Base-by-base conservation (phyloP, 2,113 vertebrate genomes). In the Corythoichthys intestinalis region DNA sequence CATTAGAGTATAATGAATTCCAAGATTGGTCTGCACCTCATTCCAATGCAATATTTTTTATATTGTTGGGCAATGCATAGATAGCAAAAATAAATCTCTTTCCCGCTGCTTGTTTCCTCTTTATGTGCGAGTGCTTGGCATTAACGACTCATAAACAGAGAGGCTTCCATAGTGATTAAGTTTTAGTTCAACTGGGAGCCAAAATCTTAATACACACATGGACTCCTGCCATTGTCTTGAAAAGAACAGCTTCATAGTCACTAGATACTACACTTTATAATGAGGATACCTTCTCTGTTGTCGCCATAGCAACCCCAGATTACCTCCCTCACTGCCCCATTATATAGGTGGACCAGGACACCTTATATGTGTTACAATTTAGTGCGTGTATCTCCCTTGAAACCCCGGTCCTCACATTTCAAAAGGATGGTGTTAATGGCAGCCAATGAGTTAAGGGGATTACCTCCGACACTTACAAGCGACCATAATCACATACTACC, bases 301-400 rank as follows among this genome's bases (percentile, higher is more conserved):
- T 63, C 46, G 44, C 41, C 61, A 63, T 63, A 63, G 61, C 41
- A 63, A 63, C 61, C 9, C 4, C 41, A 44, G 20, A 34, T 63
- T 47, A 28, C 11, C n/a, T 28, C 28, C 11, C 14, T 41, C 12
- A 10, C n/a, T 63, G 44, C 41, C 17, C 4, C 3, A 5, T 46
- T 13, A 47, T 34, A 46, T 28, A 13, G 60, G 17, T 34, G 41
- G n/a, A 13, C 35, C 8, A 44, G n/a, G n/a, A 46, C n/a, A 63
- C 10, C 10, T 38, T n/a, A 13, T 37, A 8, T 14, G 34, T 61
- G 13, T 41, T 61, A 9, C 17, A n/a, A 15, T 41, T n/a, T 12
- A 50, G 48, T 14, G 1, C 9, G 41, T 44, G 41, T 41, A 8
- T 44, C 41, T 44, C 4, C 6, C 41, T 4, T 8, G 3, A 44